Base-by-base conservation (phyloP, 2,888 invertebrate genomes). In the Leptopilina myrica region DNA sequence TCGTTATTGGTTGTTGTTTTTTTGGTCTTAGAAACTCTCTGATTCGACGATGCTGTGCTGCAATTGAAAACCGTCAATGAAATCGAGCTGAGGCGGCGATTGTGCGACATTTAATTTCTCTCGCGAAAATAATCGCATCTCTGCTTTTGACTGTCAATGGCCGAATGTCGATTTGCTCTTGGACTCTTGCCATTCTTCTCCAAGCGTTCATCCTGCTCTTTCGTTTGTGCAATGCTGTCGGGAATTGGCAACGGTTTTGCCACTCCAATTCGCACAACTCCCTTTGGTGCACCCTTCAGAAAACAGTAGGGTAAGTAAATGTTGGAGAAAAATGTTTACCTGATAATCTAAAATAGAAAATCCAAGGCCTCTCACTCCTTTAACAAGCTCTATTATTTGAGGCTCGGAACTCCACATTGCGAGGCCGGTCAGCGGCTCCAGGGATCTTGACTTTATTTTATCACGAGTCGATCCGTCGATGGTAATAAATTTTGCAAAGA, bases 391-490 rank as follows among this genome's bases (percentile, higher is more conserved):
- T 86, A 99, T 98, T 83, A 98, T 96, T 92, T 99, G 97, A 65
- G 99, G 98, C 89, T 99, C 98, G 14, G 97, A 97, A 85, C 98
- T 97, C 99, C 99, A 99, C 97, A 99, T 98, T 59, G 99, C 99
- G 86, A 99, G 93, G 7, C 98, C 98, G 2, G 98, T 98, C 83
- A 99, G 94, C n/a, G 99, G 99, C 93, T 99, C 99, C 85, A 99
- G 93, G 49, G 99, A 99, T 84, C 99, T 95, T n/a, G 98, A 98
- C 84, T 96, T 93, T 90, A 95, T 93, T 88, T 95, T 96, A 86
- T 95, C 65, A 98, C 96, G 83, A 98, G 93, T 65, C 96, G 93
- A 87, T 95, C 95, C 85, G 94, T 95, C 3, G 94, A 93, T 4
- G 95, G 95, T 83, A 96, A 93, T 76, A 97, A 92, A 92, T 97